Evolutionary conservation across 2,113 vertebrate genomes (phyloP).

Genomic region (Dinomys branickii): DNA sequence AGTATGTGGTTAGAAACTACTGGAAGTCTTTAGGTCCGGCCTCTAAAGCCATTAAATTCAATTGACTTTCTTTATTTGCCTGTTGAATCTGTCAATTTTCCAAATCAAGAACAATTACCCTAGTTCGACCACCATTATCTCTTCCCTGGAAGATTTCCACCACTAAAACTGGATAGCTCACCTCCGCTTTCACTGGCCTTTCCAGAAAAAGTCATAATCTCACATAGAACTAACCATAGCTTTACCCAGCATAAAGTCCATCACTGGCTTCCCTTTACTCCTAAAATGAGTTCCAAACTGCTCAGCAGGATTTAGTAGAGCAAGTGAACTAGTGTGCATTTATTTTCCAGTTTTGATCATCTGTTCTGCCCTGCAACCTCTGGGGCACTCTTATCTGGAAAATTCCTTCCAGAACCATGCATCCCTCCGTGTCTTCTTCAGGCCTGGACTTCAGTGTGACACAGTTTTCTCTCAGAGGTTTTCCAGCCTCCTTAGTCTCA

Average conservation of each 20-base stretch:
- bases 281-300: background rate
- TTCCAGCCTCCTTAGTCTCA: background rate
- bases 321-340: background rate
- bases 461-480: background rate
- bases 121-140: background rate
- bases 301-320: background rate
- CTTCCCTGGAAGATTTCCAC: background rate
- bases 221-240: background rate
- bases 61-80: background rate
- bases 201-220: background rate
- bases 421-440: background rate
- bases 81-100: background rate
- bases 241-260: background rate
- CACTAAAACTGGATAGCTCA: background rate
- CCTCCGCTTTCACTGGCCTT: background rate
- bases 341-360: background rate
- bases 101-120: background rate
- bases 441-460: too few species aligned
- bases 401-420: background rate
- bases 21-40: background rate
- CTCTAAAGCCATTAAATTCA: conserved; percentile 19
- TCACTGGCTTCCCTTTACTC: background rate
- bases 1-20: background rate
- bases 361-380: accelerated
- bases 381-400: background rate